These are phyloP conservation scores for Camponotus pennsylvanicus DNA, from an alignment of 1,140 invertebrate genomes.

Conservation along the genomic window DNA sequence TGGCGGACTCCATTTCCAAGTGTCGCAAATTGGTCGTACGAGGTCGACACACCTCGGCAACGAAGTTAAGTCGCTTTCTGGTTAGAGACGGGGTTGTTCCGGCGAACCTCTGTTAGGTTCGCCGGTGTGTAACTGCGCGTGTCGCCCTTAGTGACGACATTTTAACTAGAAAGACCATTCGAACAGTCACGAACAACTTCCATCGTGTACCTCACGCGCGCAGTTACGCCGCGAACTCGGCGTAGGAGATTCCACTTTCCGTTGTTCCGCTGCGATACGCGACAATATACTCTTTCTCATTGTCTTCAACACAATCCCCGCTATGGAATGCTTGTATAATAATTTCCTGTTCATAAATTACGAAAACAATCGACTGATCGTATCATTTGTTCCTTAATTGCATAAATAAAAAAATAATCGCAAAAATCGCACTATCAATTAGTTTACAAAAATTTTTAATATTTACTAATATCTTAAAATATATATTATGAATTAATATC, in stretches of 20 bases:
- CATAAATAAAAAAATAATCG: not conserved
- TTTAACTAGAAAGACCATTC: constrained; percentile 70
- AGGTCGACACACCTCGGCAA: constrained; percentile 50
- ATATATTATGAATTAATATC: not conserved
- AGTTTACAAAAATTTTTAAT: not conserved
- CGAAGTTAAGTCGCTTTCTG: constrained; percentile 48
- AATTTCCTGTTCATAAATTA: constrained; percentile 19
- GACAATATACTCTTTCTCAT: constrained; percentile 14
- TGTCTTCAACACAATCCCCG: not conserved
- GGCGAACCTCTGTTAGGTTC: constrained; percentile 32
- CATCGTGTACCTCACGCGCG: constrained; percentile 52
- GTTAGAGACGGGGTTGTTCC: constrained; percentile 48
- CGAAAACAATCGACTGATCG: not conserved
- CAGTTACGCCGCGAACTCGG: constrained; percentile 30
- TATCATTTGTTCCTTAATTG: constrained; percentile 14
- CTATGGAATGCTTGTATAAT: not conserved
- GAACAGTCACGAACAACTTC: constrained; percentile 66
- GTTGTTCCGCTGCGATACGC: constrained; percentile 38
- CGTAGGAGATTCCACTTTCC: not conserved
- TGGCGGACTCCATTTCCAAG: constrained; percentile 47
- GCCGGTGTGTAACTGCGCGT: constrained; percentile 62
- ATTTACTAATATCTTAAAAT: too few species aligned
- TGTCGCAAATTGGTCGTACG: constrained; percentile 61
- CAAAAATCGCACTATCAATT: not conserved
- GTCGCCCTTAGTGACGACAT: constrained; percentile 65